Conservation (phyloP, 2,113 vertebrate genomes). For the Malurus cyaneus region DNA sequence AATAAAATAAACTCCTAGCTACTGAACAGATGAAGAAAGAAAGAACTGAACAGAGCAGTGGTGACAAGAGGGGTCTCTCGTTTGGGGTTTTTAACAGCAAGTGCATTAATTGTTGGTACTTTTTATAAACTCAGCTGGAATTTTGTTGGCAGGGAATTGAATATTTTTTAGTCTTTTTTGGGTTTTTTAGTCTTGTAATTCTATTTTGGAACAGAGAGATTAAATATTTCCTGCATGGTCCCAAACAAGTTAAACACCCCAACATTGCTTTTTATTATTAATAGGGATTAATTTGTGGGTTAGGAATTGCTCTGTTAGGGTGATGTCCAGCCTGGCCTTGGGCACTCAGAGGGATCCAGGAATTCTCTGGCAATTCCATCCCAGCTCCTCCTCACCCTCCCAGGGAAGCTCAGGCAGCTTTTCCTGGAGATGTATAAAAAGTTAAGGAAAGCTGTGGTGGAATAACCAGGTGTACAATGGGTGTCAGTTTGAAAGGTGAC, state of each 20-base stretch:
- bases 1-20: not conserved
- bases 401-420: not conserved
- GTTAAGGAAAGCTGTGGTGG: not conserved
- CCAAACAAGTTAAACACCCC: not conserved
- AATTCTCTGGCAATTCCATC: no score
- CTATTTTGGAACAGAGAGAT: not conserved
- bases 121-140: not conserved
- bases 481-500: not conserved
- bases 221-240: not conserved
- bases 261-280: not conserved
- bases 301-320: not conserved
- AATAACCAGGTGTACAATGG: not conserved
- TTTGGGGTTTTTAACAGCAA: not conserved
- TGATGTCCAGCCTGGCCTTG: not conserved
- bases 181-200: not conserved
- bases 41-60: not conserved
- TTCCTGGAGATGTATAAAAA: not conserved
- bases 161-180: not conserved
- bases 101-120: not conserved
- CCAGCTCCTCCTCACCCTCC: fast-evolving
- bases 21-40: not conserved
- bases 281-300: not conserved
- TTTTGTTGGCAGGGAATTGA: not conserved
- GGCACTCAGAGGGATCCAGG: not conserved
- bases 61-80: not conserved